Evolutionary conservation across 2,888 invertebrate genomes (phyloP), one percentile per base, ranked within the genome.

Genomic region (Horisme vitalbata): DNA sequence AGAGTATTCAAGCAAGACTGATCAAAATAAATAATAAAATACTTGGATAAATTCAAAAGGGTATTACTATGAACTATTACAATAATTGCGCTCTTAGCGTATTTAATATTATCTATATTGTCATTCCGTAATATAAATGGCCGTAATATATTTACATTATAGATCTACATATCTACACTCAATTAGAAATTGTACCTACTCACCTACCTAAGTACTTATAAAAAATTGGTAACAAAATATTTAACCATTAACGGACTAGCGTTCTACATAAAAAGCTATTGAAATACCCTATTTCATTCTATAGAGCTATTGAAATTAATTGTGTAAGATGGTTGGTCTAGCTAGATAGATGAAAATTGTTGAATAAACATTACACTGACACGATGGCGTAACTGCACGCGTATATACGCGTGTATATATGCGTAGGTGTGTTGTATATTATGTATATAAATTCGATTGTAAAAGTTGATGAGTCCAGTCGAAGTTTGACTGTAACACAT

Each of bases 41-140:
- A 3, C 11, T 1, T 9, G 11, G 4, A 2, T 12, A 20, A 11
- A 1, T 8, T 10, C 5, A 21, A 12, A 34, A 39, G 37, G 28
- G 23, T 21, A 37, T 43, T 28, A 24, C n/a, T 18, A 32, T 20
- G 11, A 28, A 33, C 45, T 28, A 35, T 41, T 49, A 45, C 27
- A 41, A 35, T 55, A 47, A 43, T 39, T 44, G 47, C 43, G 61
- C 62, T 63, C 59, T 53, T 47, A 61, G 62, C 61, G 57, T 46
- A 15, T 49, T 46, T 55, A 50, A 55, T 20, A 43, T 49, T 57
- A 53, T 47, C 61, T 61, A 59, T 61, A 63, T 63, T 61, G 61
- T 63, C 57, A 56, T 57, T 55, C 52, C 50, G 62, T 61, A 57
- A 54, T 58, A 45, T 53, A 49, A 45, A 58, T 57, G 58, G 58